Percentiles rank a stretch among this genome's conserved stretches.
These are phyloP conservation scores for Nasua narica DNA, from an alignment of 2,797 vertebrate genomes.

Conservation along the genomic window DNA sequence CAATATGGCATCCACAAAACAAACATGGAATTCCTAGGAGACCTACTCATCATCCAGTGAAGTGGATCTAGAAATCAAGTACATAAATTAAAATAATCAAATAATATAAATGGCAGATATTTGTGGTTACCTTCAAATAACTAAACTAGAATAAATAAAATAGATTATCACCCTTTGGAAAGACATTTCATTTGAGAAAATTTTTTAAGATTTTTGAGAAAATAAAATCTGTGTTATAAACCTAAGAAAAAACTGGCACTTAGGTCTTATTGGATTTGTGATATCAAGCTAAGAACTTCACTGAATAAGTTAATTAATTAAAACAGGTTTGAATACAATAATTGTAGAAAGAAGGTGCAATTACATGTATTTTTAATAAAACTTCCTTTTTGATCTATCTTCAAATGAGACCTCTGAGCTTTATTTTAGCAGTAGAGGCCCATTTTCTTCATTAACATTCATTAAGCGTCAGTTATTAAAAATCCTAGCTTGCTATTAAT, in stretches of 20 bases:
- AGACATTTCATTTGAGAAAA: background rate
- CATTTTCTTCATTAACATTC: conserved; percentile 59
- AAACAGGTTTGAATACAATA: conserved; percentile 51
- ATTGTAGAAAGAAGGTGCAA: background rate
- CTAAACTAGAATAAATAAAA: background rate
- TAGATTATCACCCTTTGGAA: background rate
- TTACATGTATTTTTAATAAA: conserved; percentile 48
- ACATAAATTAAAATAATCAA: background rate
- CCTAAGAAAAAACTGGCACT: background rate
- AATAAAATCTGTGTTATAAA: background rate
- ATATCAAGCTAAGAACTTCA: conserved; percentile 56
- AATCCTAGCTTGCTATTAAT: conserved; percentile 47
- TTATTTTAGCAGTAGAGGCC: conserved; percentile 40
- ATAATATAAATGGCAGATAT: background rate
- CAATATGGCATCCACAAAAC: background rate
- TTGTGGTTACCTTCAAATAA: background rate
- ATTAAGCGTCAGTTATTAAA: conserved; percentile 62
- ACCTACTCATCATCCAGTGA: background rate
- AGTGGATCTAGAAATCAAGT: background rate
- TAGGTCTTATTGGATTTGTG: conserved; percentile 1
- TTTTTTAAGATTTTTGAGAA: background rate
- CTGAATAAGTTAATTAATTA: conserved; percentile 63
- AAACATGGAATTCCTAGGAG: background rate
- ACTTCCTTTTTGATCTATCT: conserved; percentile 56
- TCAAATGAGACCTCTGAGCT: conserved; percentile 56